phyloP scores from a whole-genome alignment of 92 coral and sea anemone genomes.

The Scolanthus callimorphus region DNA sequence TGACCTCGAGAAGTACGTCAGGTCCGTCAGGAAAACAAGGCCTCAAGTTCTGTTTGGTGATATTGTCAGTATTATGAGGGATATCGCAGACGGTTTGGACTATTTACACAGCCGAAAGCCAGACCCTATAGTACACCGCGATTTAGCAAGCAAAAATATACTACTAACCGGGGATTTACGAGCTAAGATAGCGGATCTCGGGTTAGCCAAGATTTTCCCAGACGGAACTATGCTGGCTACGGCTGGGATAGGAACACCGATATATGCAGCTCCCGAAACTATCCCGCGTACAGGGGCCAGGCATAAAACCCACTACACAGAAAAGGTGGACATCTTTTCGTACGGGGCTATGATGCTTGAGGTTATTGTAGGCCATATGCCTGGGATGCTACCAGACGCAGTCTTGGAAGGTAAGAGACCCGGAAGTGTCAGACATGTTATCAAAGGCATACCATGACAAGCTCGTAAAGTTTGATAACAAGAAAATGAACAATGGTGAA shows the following conservation, averaged over 20 bases:
- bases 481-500: too few species aligned
- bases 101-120: slow-evolving; percentile 47
- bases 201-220: slow-evolving; percentile 74
- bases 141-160: slow-evolving; percentile 72
- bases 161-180: slow-evolving; percentile 36
- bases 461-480: too few species aligned
- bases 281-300: slow-evolving; percentile 32
- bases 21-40: slow-evolving; percentile 10
- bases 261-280: slow-evolving; percentile 87
- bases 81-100: slow-evolving; percentile 66
- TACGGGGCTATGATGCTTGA: slow-evolving; percentile 77
- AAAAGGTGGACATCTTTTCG: slow-evolving; percentile 82
- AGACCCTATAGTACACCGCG: slow-evolving; percentile 71
- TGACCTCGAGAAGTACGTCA: slow-evolving; percentile 57
- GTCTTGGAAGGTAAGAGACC: slow-evolving; percentile 55
- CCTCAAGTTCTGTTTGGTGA: slow-evolving; percentile 56
- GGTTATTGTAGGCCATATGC: slow-evolving; percentile 76
- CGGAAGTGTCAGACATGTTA: too few species aligned
- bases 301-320: slow-evolving; percentile 51
- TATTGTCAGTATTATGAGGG: slow-evolving; percentile 61
- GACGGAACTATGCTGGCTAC: slow-evolving; percentile 81
- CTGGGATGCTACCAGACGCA: slow-evolving; percentile 48
- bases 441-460: too few species aligned
- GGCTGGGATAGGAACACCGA: slow-evolving; percentile 62
- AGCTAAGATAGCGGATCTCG: slow-evolving; percentile 86